Conservation (phyloP, 1,140 invertebrate genomes). For the Maconellicoccus hirsutus region DNA sequence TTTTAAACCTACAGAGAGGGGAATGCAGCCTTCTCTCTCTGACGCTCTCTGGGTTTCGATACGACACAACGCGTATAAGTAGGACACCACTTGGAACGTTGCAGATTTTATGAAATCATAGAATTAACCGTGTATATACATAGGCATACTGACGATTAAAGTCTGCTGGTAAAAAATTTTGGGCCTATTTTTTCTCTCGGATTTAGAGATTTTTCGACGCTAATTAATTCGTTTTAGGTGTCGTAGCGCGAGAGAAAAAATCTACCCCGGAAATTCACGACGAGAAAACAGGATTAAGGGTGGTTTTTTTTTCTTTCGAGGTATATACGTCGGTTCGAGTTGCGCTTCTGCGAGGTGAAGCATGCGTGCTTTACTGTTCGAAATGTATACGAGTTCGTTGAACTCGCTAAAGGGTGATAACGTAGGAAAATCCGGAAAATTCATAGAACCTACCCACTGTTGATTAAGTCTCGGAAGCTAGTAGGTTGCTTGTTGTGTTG, state of each 20-base stretch:
- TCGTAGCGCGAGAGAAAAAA: too few species aligned
- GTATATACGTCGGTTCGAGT: too few species aligned
- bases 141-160: too few species aligned
- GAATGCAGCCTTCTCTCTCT: not conserved
- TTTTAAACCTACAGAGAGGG: not conserved
- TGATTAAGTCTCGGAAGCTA: constrained; percentile 16
- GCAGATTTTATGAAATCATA: constrained; percentile 9
- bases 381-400: not conserved
- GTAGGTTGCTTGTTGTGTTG: not conserved
- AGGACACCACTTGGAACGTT: not conserved
- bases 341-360: not conserved
- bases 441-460: not conserved
- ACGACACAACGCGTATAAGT: not conserved
- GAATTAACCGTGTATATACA: not conserved
- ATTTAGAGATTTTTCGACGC: too few species aligned
- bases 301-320: too few species aligned
- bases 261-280: too few species aligned
- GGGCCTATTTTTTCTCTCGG: too few species aligned
- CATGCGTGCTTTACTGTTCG: constrained; percentile 17
- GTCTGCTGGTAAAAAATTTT: too few species aligned
- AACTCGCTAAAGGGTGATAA: not conserved
- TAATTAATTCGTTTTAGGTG: too few species aligned
- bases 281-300: too few species aligned
- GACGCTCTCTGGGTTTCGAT: not conserved
- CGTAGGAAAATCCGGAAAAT: constrained; percentile 7